Conservation (phyloP, 2,888 invertebrate genomes). For the Xestobium rufovillosum region DNA sequence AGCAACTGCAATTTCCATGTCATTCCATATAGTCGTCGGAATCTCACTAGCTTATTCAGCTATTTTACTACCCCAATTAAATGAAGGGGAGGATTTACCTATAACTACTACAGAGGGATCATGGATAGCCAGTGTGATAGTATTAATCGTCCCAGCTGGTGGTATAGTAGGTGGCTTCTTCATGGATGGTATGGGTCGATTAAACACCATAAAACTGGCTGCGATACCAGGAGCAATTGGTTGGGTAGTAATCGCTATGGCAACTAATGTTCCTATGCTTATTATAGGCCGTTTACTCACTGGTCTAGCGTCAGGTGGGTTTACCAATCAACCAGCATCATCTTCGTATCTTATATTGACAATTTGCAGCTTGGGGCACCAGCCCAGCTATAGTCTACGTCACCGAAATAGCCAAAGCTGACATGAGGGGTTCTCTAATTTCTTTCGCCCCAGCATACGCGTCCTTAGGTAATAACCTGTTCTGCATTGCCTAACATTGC, state of each 20-base stretch:
- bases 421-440: conserved; percentile 52
- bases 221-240: conserved; percentile 49
- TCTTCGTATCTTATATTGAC: not conserved
- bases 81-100: conserved; percentile 35
- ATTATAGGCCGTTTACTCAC: conserved; percentile 48
- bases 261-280: conserved; percentile 46
- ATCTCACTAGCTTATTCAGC: conserved; percentile 52
- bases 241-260: conserved; percentile 50
- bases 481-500: conserved; percentile 15
- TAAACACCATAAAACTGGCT: conserved; percentile 50
- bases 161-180: conserved; percentile 48
- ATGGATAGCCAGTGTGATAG: conserved; percentile 52
- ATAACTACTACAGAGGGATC: conserved; percentile 43
- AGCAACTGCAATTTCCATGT: conserved; percentile 48
- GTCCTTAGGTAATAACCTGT: conserved; percentile 51
- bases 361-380: conserved; percentile 47
- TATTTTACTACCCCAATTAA: conserved; percentile 48
- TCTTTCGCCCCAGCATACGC: conserved; percentile 52
- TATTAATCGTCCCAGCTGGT: conserved; percentile 49
- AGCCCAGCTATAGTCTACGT: conserved; percentile 56
- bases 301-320: conserved; percentile 48
- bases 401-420: conserved; percentile 53
- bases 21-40: conserved; percentile 54
- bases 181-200: conserved; percentile 50
- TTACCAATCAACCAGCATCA: conserved; percentile 6